Conservation (phyloP, 2,113 vertebrate species). For the Pedionomus torquatus region DNA sequence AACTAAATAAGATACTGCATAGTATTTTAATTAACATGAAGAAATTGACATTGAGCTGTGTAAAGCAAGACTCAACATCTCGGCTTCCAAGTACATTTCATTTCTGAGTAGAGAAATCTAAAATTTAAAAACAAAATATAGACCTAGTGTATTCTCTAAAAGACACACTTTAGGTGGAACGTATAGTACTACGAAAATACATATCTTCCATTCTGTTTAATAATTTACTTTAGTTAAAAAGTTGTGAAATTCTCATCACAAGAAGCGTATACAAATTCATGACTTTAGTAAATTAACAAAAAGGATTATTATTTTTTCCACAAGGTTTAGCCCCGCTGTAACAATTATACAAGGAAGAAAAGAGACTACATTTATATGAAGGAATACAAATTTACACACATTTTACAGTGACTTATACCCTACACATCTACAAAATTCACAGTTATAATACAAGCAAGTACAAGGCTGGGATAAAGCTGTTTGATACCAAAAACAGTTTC, state of each 20-base stretch:
- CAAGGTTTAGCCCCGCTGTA: slow-evolving; percentile 70
- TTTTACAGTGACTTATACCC: slow-evolving; percentile 77
- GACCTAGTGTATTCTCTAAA: slow-evolving; percentile 77
- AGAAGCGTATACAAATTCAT: slow-evolving; percentile 76
- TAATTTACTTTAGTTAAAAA: slow-evolving; percentile 85
- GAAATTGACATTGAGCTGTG: slow-evolving; percentile 55
- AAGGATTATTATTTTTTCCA: slow-evolving; percentile 40
- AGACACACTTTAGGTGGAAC: slow-evolving; percentile 71
- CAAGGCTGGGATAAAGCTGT: slow-evolving; percentile 73
- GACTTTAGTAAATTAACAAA: slow-evolving; percentile 74
- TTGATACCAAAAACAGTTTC: slow-evolving; percentile 64
- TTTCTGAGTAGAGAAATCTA: slow-evolving; percentile 78
- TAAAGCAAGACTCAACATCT: slow-evolving; percentile 58
- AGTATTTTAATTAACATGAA: slow-evolving; percentile 73
- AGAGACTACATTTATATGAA: slow-evolving; percentile 74
- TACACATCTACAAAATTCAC: slow-evolving; percentile 84
- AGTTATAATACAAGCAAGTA: slow-evolving; percentile 80
- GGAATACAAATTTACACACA: slow-evolving; percentile 82
- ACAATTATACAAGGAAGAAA: slow-evolving; percentile 68
- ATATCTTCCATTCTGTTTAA: slow-evolving; percentile 78
- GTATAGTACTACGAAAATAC: slow-evolving; percentile 82
- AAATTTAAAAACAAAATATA: slow-evolving; percentile 78
- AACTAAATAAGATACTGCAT: slow-evolving; percentile 75
- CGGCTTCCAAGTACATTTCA: slow-evolving; percentile 68
- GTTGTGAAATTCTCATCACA: slow-evolving; percentile 70